Conservation (phyloP, 2,113 vertebrate genomes). For the Pollachius pollachius region DNA sequence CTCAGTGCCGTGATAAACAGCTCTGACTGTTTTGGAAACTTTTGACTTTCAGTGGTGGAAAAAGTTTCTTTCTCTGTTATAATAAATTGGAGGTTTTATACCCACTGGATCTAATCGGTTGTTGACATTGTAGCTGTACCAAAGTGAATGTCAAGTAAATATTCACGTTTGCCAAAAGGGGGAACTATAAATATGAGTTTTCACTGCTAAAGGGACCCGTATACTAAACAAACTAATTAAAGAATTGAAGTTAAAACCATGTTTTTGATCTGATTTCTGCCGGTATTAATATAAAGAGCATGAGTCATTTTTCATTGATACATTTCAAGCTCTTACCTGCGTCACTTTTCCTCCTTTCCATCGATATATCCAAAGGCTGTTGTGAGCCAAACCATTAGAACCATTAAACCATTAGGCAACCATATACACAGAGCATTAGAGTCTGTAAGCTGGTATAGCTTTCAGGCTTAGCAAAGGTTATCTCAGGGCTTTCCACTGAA, state of each 20-base stretch:
- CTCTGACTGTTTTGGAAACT: background rate
- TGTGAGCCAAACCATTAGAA: background rate
- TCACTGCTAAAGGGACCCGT: too few species aligned
- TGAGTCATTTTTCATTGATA: too few species aligned
- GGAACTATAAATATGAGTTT: background rate
- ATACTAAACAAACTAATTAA: too few species aligned
- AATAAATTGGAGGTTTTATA: background rate
- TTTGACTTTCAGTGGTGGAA: background rate
- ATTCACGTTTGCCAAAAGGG: background rate
- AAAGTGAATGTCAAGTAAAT: background rate
- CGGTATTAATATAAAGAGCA: too few species aligned
- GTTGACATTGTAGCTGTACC: background rate
- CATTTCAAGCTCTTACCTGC: too few species aligned
- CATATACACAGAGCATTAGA: background rate
- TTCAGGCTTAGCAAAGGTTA: background rate
- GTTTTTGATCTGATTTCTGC: too few species aligned
- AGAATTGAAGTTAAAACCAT: too few species aligned
- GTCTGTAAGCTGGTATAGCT: background rate
- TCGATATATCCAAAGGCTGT: background rate
- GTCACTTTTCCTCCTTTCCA: too few species aligned
- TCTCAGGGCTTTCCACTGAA: background rate
- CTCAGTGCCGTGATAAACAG: background rate
- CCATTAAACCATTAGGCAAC: background rate
- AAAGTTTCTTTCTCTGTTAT: background rate
- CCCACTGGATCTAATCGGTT: background rate